A percentile compares a stretch with the other conserved stretches of the same genome.
phyloP scores from a whole-genome alignment of 2,888 invertebrate species.

The Autographa pulchrina region DNA sequence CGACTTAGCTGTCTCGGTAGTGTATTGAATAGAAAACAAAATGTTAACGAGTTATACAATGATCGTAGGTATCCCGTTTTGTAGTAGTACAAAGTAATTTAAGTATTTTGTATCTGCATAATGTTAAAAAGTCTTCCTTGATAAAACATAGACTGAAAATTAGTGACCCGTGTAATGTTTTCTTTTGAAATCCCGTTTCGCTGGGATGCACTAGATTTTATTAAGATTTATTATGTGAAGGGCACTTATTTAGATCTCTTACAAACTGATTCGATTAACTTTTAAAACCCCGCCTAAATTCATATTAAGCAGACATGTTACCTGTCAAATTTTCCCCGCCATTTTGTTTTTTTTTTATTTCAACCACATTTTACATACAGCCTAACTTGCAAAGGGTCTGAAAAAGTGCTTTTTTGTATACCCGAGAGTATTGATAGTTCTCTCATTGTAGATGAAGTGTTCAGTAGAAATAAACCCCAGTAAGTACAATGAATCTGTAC shows the following conservation, averaged over 20 bases:
- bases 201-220: conserved; percentile 87
- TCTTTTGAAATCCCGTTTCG: conserved; percentile 73
- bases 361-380: conserved; percentile 19
- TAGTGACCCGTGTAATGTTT: conserved; percentile 73
- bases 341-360: conserved; percentile 8
- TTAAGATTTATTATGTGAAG: conserved; percentile 72
- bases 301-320: neutral
- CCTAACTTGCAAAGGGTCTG: conserved; percentile 67
- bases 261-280: neutral
- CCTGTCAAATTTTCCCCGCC: conserved; percentile 18
- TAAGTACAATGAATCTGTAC: conserved; percentile 80
- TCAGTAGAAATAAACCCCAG: conserved; percentile 82
- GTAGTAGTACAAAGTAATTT: conserved; percentile 85
- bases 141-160: conserved; percentile 82
- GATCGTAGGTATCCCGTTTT: conserved; percentile 73
- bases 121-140: conserved; percentile 81
- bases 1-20: conserved; percentile 71
- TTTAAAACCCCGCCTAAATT: neutral
- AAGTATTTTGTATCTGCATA: conserved; percentile 79
- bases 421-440: conserved; percentile 61
- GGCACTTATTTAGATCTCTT: conserved; percentile 82
- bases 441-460: conserved; percentile 79
- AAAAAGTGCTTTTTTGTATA: conserved; percentile 80
- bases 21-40: conserved; percentile 74
- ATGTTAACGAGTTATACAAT: conserved; percentile 69